Conservation (phyloP, 2,113 vertebrate species). For the Oncorhynchus mykiss region DNA sequence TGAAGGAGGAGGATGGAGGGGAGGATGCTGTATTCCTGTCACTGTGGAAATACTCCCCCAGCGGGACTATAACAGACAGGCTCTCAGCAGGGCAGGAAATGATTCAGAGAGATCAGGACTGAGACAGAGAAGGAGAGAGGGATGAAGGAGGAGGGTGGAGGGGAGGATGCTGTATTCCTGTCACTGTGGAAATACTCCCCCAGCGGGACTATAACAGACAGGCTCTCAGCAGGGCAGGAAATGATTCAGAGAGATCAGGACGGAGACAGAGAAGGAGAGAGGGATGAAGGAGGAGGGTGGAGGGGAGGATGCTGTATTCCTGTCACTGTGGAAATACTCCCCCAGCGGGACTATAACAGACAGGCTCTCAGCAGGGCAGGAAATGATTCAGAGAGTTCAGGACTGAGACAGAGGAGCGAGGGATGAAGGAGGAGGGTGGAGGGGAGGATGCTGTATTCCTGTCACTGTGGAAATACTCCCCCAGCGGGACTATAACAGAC, state of each 20-base stretch:
- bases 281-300: conserved; percentile 18
- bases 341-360: conserved; percentile 63
- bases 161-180: conserved; percentile 69
- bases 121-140: conserved; percentile 5
- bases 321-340: conserved; percentile 73
- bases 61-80: conserved; percentile 65
- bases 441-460: conserved; percentile 67
- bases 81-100: conserved; percentile 67
- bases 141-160: conserved; percentile 16
- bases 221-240: conserved; percentile 67
- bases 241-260: conserved; percentile 59
- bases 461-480: conserved; percentile 72
- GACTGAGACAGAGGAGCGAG: conserved; percentile 3
- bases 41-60: conserved; percentile 68
- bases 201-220: conserved; percentile 64
- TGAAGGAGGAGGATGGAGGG: conserved; percentile 8
- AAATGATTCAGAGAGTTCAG: conserved; percentile 63
- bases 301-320: conserved; percentile 64
- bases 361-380: conserved; percentile 66
- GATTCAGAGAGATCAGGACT: conserved; percentile 54
- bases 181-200: conserved; percentile 71
- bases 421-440: conserved; percentile 17
- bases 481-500: conserved; percentile 63
- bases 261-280: conserved; percentile 3
- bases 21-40: conserved; percentile 72